A percentile compares a stretch with the other conserved stretches of the same genome.
phyloP scores from a whole-genome alignment of 2,888 invertebrate genomes.

The Buathra laborator region DNA sequence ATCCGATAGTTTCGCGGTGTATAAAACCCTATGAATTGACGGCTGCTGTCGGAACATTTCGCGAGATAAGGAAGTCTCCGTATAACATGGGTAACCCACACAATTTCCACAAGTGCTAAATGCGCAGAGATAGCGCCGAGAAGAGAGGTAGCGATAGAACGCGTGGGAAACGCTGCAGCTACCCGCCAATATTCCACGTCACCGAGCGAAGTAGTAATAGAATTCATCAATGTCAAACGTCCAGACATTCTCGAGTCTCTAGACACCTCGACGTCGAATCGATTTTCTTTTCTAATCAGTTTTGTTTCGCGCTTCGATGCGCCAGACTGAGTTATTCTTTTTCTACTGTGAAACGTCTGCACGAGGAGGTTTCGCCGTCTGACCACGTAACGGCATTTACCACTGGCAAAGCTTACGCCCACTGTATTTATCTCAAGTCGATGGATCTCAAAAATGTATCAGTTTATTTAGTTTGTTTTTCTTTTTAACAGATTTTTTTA shows the following conservation, averaged over 20 bases:
- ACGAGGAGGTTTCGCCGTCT: not conserved
- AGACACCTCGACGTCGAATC: constrained; percentile 27
- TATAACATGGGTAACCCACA: not conserved
- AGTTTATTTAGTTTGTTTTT: not conserved
- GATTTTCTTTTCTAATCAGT: constrained; percentile 57
- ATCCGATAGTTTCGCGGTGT: constrained; percentile 1
- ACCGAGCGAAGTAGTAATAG: constrained; percentile 18
- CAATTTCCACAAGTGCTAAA: not conserved
- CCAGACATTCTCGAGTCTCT: not conserved
- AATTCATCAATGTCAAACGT: constrained; percentile 55
- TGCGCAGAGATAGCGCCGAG: not conserved
- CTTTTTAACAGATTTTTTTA: no score
- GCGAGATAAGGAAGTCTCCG: not conserved
- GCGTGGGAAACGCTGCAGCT: constrained; percentile 21
- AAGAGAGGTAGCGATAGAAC: constrained; percentile 7
- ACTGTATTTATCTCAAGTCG: not conserved
- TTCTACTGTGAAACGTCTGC: not conserved
- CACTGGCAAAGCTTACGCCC: not conserved
- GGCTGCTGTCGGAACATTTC: constrained; percentile 2
- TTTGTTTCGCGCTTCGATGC: constrained; percentile 6
- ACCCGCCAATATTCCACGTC: constrained; percentile 40
- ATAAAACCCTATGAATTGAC: constrained; percentile 6
- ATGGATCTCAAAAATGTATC: not conserved
- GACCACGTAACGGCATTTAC: not conserved
- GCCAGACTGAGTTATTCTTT: constrained; percentile 1